phyloP scores from a whole-genome alignment of 2,113 vertebrate genomes.

The Hemiscyllium ocellatum region DNA sequence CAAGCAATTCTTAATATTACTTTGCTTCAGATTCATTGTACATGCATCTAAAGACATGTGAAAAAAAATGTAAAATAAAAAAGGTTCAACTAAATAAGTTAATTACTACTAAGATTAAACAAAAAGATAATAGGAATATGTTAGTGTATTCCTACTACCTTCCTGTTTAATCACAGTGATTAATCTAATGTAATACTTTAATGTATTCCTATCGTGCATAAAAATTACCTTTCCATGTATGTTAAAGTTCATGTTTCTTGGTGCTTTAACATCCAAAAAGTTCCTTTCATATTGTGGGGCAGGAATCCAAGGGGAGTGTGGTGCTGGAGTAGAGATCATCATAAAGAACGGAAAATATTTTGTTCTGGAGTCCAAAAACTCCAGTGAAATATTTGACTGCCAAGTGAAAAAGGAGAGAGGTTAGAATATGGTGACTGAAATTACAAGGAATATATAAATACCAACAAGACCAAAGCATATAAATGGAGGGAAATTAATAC shows the following conservation, averaged over 20 bases:
- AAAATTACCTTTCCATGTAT: constrained; percentile 75
- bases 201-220: background rate
- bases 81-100: background rate
- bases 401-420: constrained; percentile 32
- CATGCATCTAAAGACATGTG: no score
- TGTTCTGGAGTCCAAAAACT: constrained; percentile 84
- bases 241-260: constrained; percentile 86
- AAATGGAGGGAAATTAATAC: background rate
- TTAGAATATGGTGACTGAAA: background rate
- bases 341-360: constrained; percentile 90
- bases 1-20: background rate
- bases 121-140: background rate
- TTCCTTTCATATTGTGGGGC: constrained; percentile 83
- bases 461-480: background rate
- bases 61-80: no score
- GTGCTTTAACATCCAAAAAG: constrained; percentile 74
- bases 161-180: no score
- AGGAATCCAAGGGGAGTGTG: constrained; percentile 87
- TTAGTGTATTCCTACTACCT: background rate
- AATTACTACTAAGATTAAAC: background rate
- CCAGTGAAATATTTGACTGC: constrained; percentile 87
- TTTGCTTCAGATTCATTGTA: background rate
- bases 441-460: background rate
- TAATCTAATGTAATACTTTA: background rate
- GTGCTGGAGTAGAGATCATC: constrained; percentile 93